These are phyloP conservation scores for Psephotus haematonotus DNA, from an alignment of 2,113 vertebrate genomes.

Conservation along the genomic window DNA sequence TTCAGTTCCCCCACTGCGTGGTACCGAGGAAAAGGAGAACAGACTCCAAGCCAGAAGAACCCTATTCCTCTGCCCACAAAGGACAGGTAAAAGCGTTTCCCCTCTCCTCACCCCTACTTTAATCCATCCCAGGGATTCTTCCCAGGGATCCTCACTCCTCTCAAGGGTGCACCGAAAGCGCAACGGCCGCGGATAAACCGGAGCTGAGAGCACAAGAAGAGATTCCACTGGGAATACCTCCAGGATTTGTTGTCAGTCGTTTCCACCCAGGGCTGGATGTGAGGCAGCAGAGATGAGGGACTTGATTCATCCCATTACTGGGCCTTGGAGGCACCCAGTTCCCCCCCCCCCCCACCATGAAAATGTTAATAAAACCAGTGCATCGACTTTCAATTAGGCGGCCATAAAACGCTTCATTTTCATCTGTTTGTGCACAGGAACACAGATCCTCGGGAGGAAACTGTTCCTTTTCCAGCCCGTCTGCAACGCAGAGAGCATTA, in stretches of 20 bases:
- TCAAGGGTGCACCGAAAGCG: fast-evolving
- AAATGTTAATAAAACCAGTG: slow-evolving; percentile 59
- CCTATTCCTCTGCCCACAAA: fast-evolving
- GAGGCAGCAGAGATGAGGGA: neutral
- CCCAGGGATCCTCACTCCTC: neutral
- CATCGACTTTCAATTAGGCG: slow-evolving; percentile 70
- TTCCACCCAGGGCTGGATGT: neutral
- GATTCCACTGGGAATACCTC: neutral
- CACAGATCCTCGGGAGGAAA: slow-evolving; percentile 63
- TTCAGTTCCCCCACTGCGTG: fast-evolving
- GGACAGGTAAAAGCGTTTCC: fast-evolving
- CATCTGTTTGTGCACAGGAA: slow-evolving; percentile 68
- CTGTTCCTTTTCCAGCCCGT: slow-evolving; percentile 46
- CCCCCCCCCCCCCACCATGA: neutral
- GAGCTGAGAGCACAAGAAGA: fast-evolving
- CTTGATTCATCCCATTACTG: slow-evolving; percentile 9
- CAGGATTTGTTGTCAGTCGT: neutral
- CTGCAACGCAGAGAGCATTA: slow-evolving; percentile 63
- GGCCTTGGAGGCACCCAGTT: slow-evolving; percentile 16
- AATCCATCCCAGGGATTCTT: fast-evolving
- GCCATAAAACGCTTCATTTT: slow-evolving; percentile 67
- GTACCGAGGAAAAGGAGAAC: neutral
- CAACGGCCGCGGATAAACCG: fast-evolving
- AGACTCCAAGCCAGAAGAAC: neutral
- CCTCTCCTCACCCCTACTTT: neutral